These are phyloP conservation scores for Nesoenas mayeri DNA, from an alignment of 2,113 vertebrate genomes.

Conservation along the genomic window DNA sequence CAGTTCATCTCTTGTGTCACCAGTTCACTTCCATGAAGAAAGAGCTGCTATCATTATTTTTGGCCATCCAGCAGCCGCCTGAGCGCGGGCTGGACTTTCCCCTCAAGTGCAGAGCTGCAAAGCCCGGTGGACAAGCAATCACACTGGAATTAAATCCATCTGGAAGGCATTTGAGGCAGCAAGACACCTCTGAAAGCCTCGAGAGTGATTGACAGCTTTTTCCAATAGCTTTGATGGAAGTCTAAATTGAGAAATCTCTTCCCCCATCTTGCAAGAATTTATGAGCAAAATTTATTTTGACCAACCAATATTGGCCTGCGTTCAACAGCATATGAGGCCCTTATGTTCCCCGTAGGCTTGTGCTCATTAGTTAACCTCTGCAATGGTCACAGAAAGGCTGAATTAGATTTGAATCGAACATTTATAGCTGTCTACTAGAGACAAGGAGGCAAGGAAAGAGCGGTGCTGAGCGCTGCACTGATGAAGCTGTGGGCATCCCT, in stretches of 20 bases:
- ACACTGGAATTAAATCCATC: conserved; percentile 61
- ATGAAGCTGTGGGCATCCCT: neutral
- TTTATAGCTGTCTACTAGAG: neutral
- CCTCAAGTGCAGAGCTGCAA: conserved; percentile 28
- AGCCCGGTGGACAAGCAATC: conserved; percentile 44
- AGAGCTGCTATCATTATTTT: neutral
- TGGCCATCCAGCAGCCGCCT: conserved; percentile 38
- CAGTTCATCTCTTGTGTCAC: conserved; percentile 54
- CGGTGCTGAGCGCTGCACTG: neutral
- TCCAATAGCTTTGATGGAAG: neutral
- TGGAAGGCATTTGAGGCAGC: conserved; percentile 71
- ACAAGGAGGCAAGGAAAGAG: neutral
- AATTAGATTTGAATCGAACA: neutral
- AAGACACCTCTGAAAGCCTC: neutral
- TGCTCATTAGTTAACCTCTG: conserved; percentile 2
- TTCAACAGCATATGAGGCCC: conserved; percentile 16
- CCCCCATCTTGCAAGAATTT: neutral
- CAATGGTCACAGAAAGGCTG: neutral
- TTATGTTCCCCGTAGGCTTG: neutral
- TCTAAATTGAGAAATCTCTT: conserved; percentile 31
- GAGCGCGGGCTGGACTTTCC: conserved; percentile 21
- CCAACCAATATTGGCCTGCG: neutral
- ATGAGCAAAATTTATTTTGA: conserved; percentile 4
- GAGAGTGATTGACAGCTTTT: conserved; percentile 32
- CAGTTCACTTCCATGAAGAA: conserved; percentile 31